Conservation (phyloP, 1,140 invertebrate genomes). For the Oedothorax gibbosus region DNA sequence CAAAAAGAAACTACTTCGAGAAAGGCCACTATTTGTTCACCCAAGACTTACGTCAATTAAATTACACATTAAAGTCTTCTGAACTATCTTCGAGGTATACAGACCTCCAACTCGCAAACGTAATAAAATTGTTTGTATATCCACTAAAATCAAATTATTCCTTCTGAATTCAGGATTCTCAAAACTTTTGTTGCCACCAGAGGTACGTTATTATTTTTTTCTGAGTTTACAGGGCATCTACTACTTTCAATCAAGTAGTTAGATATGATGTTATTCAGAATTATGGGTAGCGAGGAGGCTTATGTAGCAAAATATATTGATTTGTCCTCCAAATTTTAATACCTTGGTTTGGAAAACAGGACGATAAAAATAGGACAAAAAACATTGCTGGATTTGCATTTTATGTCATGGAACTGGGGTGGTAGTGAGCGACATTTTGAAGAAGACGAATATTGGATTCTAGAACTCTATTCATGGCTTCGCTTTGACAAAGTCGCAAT, state of each 20-base stretch:
- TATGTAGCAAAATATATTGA: conserved; percentile 49
- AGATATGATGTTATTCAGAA: conserved; percentile 39
- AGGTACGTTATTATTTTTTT: not conserved
- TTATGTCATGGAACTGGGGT: conserved; percentile 19
- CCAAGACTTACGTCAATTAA: conserved; percentile 52
- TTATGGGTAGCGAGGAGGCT: conserved; percentile 13
- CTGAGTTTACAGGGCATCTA: not conserved
- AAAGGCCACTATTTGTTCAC: conserved; percentile 25
- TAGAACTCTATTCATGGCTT: not conserved
- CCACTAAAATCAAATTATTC: conserved; percentile 46
- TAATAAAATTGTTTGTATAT: conserved; percentile 57
- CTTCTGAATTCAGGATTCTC: conserved; percentile 25
- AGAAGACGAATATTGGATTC: conserved; percentile 42
- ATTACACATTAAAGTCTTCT: conserved; percentile 51
- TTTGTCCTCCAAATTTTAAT: conserved; percentile 37
- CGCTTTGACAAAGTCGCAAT: no score
- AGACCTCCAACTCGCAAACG: conserved; percentile 37
- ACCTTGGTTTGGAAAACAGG: conserved; percentile 10
- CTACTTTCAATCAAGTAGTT: conserved; percentile 7
- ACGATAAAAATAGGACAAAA: conserved; percentile 39
- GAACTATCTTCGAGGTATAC: not conserved
- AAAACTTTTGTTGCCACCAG: not conserved
- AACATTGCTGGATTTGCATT: conserved; percentile 41
- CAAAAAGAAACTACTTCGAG: not conserved
- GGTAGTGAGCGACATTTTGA: conserved; percentile 27